Evolutionary conservation across 2,113 vertebrate genomes (phyloP).

Genomic region (Canis aureus): DNA sequence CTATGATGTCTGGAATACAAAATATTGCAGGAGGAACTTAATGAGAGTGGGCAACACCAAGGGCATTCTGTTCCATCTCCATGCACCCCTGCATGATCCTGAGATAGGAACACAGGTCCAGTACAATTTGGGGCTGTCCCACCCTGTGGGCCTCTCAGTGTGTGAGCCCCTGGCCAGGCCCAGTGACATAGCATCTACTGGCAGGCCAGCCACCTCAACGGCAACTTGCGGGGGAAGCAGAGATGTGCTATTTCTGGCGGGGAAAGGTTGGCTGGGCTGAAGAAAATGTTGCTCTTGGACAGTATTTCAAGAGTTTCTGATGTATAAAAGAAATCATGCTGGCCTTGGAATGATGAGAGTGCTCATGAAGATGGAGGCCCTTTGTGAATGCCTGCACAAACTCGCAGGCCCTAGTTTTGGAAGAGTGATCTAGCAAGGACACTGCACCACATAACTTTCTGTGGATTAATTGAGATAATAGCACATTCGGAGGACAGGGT

Average conservation of each 20-base stretch:
- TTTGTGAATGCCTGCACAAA: fast-evolving
- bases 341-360: no score
- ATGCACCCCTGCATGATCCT: neutral
- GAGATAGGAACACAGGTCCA: neutral
- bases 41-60: neutral
- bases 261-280: fast-evolving
- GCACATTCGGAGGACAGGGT: neutral
- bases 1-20: neutral
- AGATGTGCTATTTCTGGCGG: fast-evolving
- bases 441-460: no score
- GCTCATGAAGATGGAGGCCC: neutral
- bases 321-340: fast-evolving
- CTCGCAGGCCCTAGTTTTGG: fast-evolving
- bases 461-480: neutral
- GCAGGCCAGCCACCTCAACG: no score
- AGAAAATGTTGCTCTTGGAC: neutral
- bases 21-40: neutral
- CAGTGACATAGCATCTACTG: neutral
- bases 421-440: no score
- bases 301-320: neutral
- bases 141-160: neutral
- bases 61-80: no score
- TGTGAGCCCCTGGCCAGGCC: fast-evolving
- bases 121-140: no score
- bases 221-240: neutral